Evolutionary conservation across 2,113 vertebrate species (phyloP).

Genomic region (Apteryx owenii): DNA sequence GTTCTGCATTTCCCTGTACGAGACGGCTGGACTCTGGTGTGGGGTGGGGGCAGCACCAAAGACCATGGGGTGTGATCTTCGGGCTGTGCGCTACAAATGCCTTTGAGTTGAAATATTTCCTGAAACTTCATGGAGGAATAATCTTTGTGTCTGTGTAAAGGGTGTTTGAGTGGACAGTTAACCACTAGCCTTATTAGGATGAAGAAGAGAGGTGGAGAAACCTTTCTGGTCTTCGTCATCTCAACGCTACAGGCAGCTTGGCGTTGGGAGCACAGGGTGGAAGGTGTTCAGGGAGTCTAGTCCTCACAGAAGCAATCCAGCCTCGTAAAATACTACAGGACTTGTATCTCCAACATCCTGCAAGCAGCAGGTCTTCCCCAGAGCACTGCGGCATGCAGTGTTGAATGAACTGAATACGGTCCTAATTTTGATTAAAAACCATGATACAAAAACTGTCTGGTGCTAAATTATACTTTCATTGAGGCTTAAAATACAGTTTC

Average conservation of each 20-base stretch:
- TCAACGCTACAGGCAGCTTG: rapidly evolving
- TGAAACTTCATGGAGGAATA: neutral
- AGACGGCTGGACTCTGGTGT: neutral
- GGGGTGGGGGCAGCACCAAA: rapidly evolving
- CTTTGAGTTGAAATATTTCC: neutral
- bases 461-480: neutral
- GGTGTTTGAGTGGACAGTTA: neutral
- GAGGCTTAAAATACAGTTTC: neutral
- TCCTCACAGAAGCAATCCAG: neutral
- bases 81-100: neutral
- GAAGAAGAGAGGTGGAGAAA: neutral
- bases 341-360: rapidly evolving
- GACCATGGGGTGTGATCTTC: neutral
- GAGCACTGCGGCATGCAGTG: rapidly evolving
- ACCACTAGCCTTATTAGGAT: rapidly evolving
- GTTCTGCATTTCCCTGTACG: neutral
- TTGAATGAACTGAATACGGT: rapidly evolving
- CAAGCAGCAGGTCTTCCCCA: neutral
- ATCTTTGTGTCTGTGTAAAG: rapidly evolving
- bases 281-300: neutral
- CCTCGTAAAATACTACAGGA: rapidly evolving
- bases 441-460: neutral
- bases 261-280: neutral
- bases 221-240: neutral
- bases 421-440: neutral